Evolutionary conservation across 2,888 invertebrate genomes (phyloP).

Genomic region (Mimumesa dahlbomi): DNA sequence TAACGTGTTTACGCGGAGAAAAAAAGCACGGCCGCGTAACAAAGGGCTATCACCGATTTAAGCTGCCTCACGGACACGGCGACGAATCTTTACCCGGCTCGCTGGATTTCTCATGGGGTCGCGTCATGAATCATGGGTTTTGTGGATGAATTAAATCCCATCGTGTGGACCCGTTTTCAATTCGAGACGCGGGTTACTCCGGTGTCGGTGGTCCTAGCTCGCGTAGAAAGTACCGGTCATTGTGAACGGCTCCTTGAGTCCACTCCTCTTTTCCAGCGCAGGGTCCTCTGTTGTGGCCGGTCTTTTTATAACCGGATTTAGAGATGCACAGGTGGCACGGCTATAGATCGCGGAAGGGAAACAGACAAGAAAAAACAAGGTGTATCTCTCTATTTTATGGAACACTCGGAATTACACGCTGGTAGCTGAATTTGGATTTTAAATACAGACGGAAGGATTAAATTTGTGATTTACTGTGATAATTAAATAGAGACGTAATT

Average conservation of each 20-base stretch:
- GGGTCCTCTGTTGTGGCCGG: slow-evolving; percentile 59
- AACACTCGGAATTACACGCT: not conserved
- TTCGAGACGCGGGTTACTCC: slow-evolving; percentile 73
- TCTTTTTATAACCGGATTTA: slow-evolving; percentile 73
- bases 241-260: slow-evolving; percentile 62
- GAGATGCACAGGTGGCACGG: slow-evolving; percentile 75
- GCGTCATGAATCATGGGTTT: slow-evolving; percentile 77
- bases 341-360: not conserved
- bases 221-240: slow-evolving; percentile 72
- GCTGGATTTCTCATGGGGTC: slow-evolving; percentile 55
- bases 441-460: no score
- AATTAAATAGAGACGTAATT: no score
- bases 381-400: not conserved
- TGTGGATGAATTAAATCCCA: slow-evolving; percentile 75
- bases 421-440: no score
- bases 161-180: slow-evolving; percentile 71
- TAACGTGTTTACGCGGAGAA: no score
- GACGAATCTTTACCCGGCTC: slow-evolving; percentile 37
- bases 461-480: no score
- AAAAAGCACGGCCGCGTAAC: slow-evolving; percentile 8
- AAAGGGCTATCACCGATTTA: slow-evolving; percentile 35
- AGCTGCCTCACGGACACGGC: slow-evolving; percentile 8
- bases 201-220: slow-evolving; percentile 74
- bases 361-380: not conserved
- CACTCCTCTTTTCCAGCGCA: slow-evolving; percentile 27